Evolutionary conservation across 2,797 vertebrate species (phyloP).

Genomic region (Coluber constrictor): DNA sequence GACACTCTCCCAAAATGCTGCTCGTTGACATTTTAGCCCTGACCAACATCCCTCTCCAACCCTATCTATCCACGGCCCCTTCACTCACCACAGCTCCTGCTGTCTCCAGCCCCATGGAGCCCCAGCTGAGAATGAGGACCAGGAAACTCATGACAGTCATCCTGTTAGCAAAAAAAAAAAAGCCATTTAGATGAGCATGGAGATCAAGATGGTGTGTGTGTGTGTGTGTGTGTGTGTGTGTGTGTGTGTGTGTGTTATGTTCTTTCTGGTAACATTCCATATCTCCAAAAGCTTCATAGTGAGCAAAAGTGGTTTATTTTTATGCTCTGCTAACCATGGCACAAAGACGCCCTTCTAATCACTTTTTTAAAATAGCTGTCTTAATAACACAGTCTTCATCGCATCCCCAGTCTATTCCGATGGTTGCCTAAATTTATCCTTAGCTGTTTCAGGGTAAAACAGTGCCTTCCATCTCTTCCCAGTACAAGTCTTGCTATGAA

Average conservation of each 20-base stretch:
- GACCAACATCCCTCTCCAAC: not conserved
- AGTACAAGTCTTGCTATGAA: not conserved
- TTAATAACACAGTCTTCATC: not conserved
- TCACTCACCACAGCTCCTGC: constrained; percentile 83
- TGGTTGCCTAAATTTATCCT: not conserved
- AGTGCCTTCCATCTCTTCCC: not conserved
- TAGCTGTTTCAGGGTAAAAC: not conserved
- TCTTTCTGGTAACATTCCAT: not conserved
- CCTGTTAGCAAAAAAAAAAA: constrained; percentile 63
- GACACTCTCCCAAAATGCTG: not conserved
- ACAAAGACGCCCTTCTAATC: not conserved
- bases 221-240: too few relatives aligned
- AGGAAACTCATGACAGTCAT: constrained; percentile 88
- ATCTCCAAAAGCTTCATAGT: not conserved
- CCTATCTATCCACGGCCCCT: not conserved
- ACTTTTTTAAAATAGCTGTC: not conserved
- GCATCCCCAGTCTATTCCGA: not conserved
- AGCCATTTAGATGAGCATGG: not conserved
- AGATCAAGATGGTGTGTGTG: too few relatives aligned
- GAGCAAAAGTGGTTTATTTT: not conserved
- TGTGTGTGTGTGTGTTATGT: too few relatives aligned
- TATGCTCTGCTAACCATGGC: not conserved
- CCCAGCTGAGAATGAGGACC: constrained; percentile 89
- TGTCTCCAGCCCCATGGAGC: constrained; percentile 87
- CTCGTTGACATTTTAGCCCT: not conserved